phyloP scores from a whole-genome alignment of 2,888 invertebrate genomes.

The Pilophorus perplexus region DNA sequence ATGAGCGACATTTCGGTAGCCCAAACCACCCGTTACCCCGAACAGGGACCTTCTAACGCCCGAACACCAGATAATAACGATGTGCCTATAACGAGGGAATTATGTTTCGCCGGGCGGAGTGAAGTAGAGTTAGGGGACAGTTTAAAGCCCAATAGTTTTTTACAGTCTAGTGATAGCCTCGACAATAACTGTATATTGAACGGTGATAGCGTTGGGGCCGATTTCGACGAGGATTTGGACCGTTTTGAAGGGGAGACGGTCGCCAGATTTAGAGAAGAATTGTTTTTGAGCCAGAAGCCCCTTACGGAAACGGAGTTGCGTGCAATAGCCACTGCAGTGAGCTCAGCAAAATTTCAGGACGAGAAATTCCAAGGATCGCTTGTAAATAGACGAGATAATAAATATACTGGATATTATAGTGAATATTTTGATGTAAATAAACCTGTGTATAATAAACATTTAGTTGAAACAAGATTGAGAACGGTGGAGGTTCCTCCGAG shows the following conservation, averaged over 20 bases:
- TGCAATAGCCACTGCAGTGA: slow-evolving; percentile 5
- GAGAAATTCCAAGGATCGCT: background rate
- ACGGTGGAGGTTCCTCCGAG: slow-evolving; percentile 1
- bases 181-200: slow-evolving; percentile 44
- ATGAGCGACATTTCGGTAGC: slow-evolving; percentile 19
- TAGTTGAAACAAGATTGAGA: slow-evolving; percentile 2
- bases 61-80: slow-evolving; percentile 44
- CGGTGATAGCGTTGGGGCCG: slow-evolving; percentile 31
- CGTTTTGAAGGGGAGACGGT: slow-evolving; percentile 17
- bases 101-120: slow-evolving; percentile 26
- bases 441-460: slow-evolving; percentile 10
- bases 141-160: slow-evolving; percentile 39
- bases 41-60: no score
- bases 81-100: slow-evolving; percentile 44
- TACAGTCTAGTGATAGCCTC: slow-evolving; percentile 44
- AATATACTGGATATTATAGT: slow-evolving; percentile 36
- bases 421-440: slow-evolving; percentile 35
- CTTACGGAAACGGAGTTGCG: background rate
- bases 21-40: background rate
- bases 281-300: background rate
- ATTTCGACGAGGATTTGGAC: slow-evolving; percentile 24
- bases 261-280: slow-evolving; percentile 3
- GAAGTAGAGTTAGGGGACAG: slow-evolving; percentile 25
- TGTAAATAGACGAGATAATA: slow-evolving; percentile 6
- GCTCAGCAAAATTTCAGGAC: slow-evolving; percentile 7